Evolutionary conservation across 2,113 vertebrate species (phyloP), one percentile per base, ranked within the genome.

Genomic region (Amphiprion percula): DNA sequence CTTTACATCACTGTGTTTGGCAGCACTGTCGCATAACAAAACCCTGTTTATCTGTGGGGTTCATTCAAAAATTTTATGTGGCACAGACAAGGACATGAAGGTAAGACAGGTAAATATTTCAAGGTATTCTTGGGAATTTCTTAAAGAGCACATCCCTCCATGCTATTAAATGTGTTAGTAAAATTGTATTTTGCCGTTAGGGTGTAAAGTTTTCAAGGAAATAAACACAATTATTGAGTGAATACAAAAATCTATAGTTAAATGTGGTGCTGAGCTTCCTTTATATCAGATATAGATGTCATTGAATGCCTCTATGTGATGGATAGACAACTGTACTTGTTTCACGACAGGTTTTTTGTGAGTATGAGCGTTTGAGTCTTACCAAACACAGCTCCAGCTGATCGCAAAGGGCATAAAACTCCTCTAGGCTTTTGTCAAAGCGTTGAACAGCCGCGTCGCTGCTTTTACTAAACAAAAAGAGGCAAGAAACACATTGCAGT

Each of bases 321-420:
- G 23, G 8, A 37, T 19, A 3, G 26, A 16, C 7, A 58, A 1
- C 2, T 58, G 55, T 28, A 8, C 23, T 28, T 24, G 17, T 55
- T 14, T 1, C 23, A 59, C 24, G 26, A 1, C 11, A 47, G n/a
- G 21, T 15, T 52, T 16, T 15, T 69, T 28, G 23, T n/a, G 28
- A 59, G 17, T 59, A 10, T 15, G 7, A 14, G 14, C 64, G 5
- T 24, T 15, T 50, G 23, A 41, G 11, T 37, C 86, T 90, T 91
- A 98, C 97, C 94, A 98, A 90, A 79, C 97, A 98, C 49, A 98
- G 94, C 83, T 98, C 97, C 84, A 98, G 89, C 39, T 98, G 97
- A 92, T 98, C 97, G 60, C 97, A 98, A 2, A 98, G 95, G 17
- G 97, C 97, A 9, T 98, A 98, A 85, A 98, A 98, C 83, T 98